These are phyloP conservation scores for Cyrtorhinus lividipennis DNA, from an alignment of 1,140 invertebrate genomes.

Conservation along the genomic window DNA sequence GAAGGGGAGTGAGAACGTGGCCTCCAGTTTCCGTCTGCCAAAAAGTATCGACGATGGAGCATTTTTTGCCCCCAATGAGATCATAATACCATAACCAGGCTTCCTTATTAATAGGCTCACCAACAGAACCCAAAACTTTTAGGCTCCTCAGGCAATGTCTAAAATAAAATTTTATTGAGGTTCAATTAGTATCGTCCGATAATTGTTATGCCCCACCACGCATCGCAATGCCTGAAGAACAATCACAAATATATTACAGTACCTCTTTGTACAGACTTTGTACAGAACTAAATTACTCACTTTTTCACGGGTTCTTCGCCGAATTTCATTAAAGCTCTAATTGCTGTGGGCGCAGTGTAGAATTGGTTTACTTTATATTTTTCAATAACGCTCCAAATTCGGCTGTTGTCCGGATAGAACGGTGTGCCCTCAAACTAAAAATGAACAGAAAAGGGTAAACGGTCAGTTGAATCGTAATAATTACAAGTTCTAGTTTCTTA, in stretches of 20 bases:
- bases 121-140: slow-evolving; percentile 82
- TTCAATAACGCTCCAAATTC: slow-evolving; percentile 84
- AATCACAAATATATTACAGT: too few relatives aligned
- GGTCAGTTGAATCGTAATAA: too few relatives aligned
- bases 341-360: slow-evolving; percentile 96
- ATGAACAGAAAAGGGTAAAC: slow-evolving; percentile 14
- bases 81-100: slow-evolving; percentile 97
- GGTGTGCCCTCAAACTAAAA: slow-evolving; percentile 91
- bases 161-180: too few relatives aligned
- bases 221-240: too few relatives aligned
- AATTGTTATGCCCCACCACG: not conserved
- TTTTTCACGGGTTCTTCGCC: slow-evolving; percentile 61
- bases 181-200: not conserved
- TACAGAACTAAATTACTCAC: slow-evolving; percentile 22
- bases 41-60: slow-evolving; percentile 93
- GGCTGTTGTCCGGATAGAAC: slow-evolving; percentile 72
- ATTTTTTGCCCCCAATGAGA: slow-evolving; percentile 61
- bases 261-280: too few relatives aligned
- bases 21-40: slow-evolving; percentile 99
- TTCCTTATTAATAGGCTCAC: slow-evolving; percentile 95
- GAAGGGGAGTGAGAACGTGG: slow-evolving; percentile 85
- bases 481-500: too few relatives aligned
- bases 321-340: slow-evolving; percentile 90
- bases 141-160: slow-evolving; percentile 38
- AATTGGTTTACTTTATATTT: slow-evolving; percentile 94